Evolutionary conservation across 1,140 invertebrate species (phyloP).

Genomic region (Bilobella aurantiaca): DNA sequence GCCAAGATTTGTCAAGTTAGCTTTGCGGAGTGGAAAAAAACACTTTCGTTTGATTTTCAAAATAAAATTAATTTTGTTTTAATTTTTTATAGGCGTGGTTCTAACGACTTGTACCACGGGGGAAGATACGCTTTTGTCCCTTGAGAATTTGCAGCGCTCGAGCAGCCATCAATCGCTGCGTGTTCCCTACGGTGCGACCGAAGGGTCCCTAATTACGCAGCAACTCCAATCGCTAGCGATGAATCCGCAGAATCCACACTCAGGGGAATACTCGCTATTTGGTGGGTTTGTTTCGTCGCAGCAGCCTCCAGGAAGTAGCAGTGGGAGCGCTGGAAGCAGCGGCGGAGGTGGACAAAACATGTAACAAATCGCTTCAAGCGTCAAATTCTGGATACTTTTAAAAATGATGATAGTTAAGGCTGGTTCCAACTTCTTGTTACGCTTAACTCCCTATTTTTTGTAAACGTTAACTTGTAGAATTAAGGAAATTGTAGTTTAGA

Average conservation of each 20-base stretch:
- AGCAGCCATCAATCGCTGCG: constrained; percentile 25
- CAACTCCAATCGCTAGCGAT: neutral
- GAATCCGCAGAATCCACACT: constrained; percentile 1
- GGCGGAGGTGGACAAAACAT: neutral
- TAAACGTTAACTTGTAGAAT: neutral
- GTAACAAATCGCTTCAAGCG: neutral
- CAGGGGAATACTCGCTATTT: constrained; percentile 30
- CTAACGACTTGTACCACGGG: constrained; percentile 31
- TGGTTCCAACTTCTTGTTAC: neutral
- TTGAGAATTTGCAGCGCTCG: constrained; percentile 23
- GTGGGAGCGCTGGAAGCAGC: neutral
- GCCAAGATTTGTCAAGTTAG: neutral
- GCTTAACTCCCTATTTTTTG: neutral
- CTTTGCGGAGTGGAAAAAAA: no score
- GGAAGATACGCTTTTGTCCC: constrained; percentile 6
- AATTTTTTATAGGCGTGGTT: constrained; percentile 23
- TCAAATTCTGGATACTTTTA: neutral
- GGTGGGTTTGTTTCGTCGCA: constrained; percentile 1
- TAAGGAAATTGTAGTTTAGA: neutral
- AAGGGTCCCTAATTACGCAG: neutral
- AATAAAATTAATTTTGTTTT: neutral
- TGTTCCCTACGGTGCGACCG: constrained; percentile 20
- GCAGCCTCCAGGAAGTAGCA: neutral
- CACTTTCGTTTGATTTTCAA: neutral
- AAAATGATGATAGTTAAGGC: neutral